A percentile compares a stretch with the other conserved stretches of the same genome.
These are phyloP conservation scores for Amblyjoppa fuscipennis DNA, from an alignment of 2,888 invertebrate species.

Conservation along the genomic window DNA sequence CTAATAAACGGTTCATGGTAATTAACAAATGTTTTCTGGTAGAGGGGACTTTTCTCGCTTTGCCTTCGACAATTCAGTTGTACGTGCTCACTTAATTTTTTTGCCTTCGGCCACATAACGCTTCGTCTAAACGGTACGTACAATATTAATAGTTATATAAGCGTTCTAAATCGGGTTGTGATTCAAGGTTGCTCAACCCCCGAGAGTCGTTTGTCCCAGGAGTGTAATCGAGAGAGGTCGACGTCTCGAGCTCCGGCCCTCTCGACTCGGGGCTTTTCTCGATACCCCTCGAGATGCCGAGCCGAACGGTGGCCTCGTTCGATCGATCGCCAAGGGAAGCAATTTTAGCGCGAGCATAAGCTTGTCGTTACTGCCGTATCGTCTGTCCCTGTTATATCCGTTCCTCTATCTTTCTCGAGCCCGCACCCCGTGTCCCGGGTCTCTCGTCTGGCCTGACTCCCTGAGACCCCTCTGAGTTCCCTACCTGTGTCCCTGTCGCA, in stretches of 20 bases:
- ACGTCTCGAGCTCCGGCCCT: conserved; percentile 29
- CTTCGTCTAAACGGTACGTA: background rate
- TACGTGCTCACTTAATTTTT: background rate
- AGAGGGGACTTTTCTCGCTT: no score
- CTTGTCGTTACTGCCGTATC: conserved; percentile 43
- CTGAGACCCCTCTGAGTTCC: background rate
- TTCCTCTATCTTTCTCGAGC: background rate
- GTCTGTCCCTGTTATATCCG: conserved; percentile 38
- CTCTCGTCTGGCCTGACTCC: conserved; percentile 7
- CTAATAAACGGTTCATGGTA: background rate
- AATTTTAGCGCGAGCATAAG: conserved; percentile 57
- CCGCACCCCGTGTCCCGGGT: conserved; percentile 24
- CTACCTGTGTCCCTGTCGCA: background rate
- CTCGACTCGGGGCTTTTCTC: conserved; percentile 17
- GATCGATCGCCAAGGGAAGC: conserved; percentile 56
- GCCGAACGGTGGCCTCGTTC: conserved; percentile 20
- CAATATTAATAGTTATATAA: background rate
- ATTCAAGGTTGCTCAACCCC: background rate
- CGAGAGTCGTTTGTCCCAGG: conserved; percentile 1
- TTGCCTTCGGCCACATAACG: background rate
- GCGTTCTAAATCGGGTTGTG: background rate
- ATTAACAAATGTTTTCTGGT: background rate
- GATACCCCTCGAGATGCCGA: conserved; percentile 37
- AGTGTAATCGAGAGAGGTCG: conserved; percentile 41
- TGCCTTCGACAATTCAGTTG: background rate